phyloP scores from a whole-genome alignment of 2,888 invertebrate species.

The Apamea epomidion region DNA sequence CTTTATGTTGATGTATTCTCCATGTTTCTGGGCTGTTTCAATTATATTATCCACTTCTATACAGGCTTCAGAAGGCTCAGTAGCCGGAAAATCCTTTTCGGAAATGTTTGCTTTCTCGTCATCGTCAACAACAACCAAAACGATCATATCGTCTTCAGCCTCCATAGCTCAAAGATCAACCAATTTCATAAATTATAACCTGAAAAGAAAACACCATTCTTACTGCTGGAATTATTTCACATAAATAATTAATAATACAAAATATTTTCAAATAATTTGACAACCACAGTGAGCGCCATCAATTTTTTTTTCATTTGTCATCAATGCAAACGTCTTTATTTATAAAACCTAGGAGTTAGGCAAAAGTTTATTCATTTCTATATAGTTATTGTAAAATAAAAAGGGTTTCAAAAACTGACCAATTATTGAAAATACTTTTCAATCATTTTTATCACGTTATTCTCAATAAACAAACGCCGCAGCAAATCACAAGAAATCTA shows the following conservation, averaged over 20 bases:
- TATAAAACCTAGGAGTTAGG: conserved; percentile 39
- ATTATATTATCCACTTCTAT: conserved; percentile 69
- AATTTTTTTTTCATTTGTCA: conserved; percentile 49
- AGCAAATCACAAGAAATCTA: conserved; percentile 10
- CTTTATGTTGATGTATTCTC: conserved; percentile 67
- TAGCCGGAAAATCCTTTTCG: conserved; percentile 66
- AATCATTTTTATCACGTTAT: not conserved
- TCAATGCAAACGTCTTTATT: conserved; percentile 50
- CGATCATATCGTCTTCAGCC: conserved; percentile 69
- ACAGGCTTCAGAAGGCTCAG: conserved; percentile 53
- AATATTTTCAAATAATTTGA: conserved; percentile 61
- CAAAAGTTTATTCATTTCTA: not conserved
- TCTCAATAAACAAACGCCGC: conserved; percentile 13
- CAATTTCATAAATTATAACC: conserved; percentile 33
- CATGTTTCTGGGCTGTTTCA: conserved; percentile 71
- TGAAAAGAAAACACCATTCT: conserved; percentile 30
- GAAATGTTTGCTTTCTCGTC: conserved; percentile 55
- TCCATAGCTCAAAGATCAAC: conserved; percentile 58
- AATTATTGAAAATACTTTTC: not conserved
- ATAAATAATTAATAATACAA: not conserved
- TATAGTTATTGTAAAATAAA: not conserved
- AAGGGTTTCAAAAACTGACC: conserved; percentile 4
- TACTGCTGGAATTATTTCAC: not conserved
- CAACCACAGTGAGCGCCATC: conserved; percentile 62
- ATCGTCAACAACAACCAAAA: conserved; percentile 67